phyloP scores from a whole-genome alignment of 92 coral and sea anemone genomes.

The Scolanthus callimorphus region DNA sequence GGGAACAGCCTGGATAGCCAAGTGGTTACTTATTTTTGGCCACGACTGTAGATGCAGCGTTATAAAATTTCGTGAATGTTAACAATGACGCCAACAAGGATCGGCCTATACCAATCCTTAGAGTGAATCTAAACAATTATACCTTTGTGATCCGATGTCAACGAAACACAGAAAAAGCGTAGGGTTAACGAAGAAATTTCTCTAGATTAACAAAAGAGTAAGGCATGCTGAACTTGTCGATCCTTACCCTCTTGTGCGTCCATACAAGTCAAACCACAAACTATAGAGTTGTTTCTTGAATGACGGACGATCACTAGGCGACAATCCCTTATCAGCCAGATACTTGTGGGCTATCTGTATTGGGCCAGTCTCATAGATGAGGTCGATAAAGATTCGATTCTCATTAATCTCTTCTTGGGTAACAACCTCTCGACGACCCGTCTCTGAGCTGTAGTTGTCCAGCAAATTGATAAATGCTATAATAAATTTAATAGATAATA shows the following conservation, averaged over 20 bases:
- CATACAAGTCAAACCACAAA: conserved; percentile 89
- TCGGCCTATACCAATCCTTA: too few relatives aligned
- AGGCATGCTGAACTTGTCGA: not conserved
- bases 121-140: too few relatives aligned
- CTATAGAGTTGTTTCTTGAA: conserved; percentile 72
- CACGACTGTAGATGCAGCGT: too few relatives aligned
- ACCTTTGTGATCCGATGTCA: too few relatives aligned
- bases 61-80: too few relatives aligned
- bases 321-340: conserved; percentile 53
- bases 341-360: conserved; percentile 83
- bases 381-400: conserved; percentile 85
- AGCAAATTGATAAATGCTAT: conserved; percentile 86
- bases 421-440: conserved; percentile 83
- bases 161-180: too few relatives aligned
- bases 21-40: too few relatives aligned
- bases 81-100: too few relatives aligned
- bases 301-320: conserved; percentile 48
- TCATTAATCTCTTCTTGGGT: conserved; percentile 80
- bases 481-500: too few relatives aligned
- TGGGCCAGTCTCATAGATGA: conserved; percentile 86
- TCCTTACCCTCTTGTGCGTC: conserved; percentile 70
- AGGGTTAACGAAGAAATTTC: too few relatives aligned
- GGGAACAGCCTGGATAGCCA: too few relatives aligned
- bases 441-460: conserved; percentile 91
- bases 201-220: not conserved